Evolutionary conservation across 2,888 invertebrate genomes (phyloP), one percentile per base, ranked within the genome.

Genomic region (Smittia sp.): DNA sequence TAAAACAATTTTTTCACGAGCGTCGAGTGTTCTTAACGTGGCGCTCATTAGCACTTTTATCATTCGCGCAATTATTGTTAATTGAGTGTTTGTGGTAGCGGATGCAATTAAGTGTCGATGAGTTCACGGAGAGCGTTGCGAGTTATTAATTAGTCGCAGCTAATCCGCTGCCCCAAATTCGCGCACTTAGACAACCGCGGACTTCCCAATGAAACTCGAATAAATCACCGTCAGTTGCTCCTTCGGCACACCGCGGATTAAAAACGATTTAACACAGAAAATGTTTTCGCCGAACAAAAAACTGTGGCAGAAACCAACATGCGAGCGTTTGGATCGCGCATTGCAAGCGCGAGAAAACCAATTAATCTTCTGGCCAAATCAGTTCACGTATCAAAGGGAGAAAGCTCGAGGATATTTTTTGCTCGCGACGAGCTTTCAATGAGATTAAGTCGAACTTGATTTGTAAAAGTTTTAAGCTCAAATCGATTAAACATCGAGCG

Each of bases 41-140:
- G 18, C 58, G n/a, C 58, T 58, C 58, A 58, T 58, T 58, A 58
- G 18, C 58, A 18, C 18, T 58, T 58, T 58, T 58, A 58, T 58
- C 58, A 20, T 18, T 58, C 22, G 7, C 22, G 2, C 58, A 58
- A 58, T 58, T 58, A 58, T 9, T 22, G 58, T 9, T 58, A 58
- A 58, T 58, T 58, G 18, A 58, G 58, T 58, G 58, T n/a, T 46
- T 7, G 46, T 13, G 20, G 58, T 18, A n/a, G 18, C 22, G 58
- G 58, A 58, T 58, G 58, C 58, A 58, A 18, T 22, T 58, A 22
- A 58, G n/a, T 58, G 18, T 22, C 58, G 58, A 18, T 13, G 15
- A 58, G 22, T 22, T 52, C 15, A n/a, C n/a, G 9, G n/a, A 46
- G 46, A 46, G 46, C 11, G 13, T 46, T 11, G 32, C 9, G 11